Conservation (phyloP, 2,113 vertebrate genomes). For the Geothlypis trichas region DNA sequence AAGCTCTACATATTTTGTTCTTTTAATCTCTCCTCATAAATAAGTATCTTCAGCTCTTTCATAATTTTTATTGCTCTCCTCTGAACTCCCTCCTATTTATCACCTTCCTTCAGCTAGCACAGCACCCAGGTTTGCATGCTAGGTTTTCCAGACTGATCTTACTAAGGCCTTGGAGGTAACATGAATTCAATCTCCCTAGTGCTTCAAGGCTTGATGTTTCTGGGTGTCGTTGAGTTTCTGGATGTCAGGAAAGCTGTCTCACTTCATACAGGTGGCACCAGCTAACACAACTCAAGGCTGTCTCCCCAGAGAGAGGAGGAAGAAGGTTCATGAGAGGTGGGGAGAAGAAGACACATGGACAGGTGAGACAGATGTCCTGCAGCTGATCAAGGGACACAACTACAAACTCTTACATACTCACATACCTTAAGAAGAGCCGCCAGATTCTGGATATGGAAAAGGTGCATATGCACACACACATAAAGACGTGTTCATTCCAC, state of each 20-base stretch:
- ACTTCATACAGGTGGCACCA: neutral
- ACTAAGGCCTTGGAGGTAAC: neutral
- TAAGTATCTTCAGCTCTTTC: constrained; percentile 1
- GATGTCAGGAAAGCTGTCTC: neutral
- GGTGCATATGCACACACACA: neutral
- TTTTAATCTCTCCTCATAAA: constrained; percentile 39
- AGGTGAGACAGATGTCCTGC: neutral
- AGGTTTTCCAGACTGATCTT: constrained; percentile 10
- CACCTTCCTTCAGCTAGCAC: neutral
- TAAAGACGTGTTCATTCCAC: neutral
- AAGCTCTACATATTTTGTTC: constrained; percentile 30
- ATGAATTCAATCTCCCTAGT: neutral
- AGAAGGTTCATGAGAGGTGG: neutral
- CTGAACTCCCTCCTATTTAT: constrained; percentile 33
- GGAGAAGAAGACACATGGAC: neutral
- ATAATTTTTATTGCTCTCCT: constrained; percentile 30
- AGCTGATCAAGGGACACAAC: neutral
- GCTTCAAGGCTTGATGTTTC: neutral
- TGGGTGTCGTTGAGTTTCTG: neutral
- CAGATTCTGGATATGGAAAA: neutral
- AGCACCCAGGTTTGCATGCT: neutral
- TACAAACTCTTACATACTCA: neutral
- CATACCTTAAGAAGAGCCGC: neutral
- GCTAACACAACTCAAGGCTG: neutral
- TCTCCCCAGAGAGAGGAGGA: neutral